Conservation (phyloP, 2,113 vertebrate species). For the Calypte anna region DNA sequence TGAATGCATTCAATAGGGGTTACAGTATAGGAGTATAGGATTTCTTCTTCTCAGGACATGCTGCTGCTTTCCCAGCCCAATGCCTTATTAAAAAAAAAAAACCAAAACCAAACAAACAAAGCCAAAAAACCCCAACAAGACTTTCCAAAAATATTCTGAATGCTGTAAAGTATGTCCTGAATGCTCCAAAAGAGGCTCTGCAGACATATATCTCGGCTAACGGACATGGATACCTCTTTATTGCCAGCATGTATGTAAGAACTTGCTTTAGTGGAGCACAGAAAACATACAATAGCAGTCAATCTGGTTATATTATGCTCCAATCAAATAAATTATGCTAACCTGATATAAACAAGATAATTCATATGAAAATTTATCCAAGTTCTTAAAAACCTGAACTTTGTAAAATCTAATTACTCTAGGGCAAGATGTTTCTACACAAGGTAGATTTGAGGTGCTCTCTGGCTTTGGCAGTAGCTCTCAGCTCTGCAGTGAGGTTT, state of each 20-base stretch:
- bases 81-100: neutral
- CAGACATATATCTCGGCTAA: neutral
- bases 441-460: neutral
- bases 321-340: neutral
- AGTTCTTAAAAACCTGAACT: neutral
- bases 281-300: neutral
- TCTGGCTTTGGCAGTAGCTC: neutral
- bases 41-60: neutral
- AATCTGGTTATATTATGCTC: neutral
- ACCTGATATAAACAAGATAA: neutral
- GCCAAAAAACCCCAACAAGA: no score
- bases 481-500: neutral
- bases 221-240: neutral
- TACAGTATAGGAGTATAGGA: rapidly evolving
- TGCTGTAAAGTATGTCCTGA: neutral
- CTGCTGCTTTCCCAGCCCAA: neutral
- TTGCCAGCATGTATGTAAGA: neutral
- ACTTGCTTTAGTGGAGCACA: neutral
- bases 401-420: neutral
- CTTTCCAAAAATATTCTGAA: neutral
- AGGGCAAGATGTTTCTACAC: neutral
- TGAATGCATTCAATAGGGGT: neutral
- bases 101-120: no score
- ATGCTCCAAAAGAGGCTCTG: neutral
- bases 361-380: neutral